These are phyloP conservation scores for Montipora efflorescens DNA, from an alignment of 64 coral and sea anemone species.

Conservation along the genomic window DNA sequence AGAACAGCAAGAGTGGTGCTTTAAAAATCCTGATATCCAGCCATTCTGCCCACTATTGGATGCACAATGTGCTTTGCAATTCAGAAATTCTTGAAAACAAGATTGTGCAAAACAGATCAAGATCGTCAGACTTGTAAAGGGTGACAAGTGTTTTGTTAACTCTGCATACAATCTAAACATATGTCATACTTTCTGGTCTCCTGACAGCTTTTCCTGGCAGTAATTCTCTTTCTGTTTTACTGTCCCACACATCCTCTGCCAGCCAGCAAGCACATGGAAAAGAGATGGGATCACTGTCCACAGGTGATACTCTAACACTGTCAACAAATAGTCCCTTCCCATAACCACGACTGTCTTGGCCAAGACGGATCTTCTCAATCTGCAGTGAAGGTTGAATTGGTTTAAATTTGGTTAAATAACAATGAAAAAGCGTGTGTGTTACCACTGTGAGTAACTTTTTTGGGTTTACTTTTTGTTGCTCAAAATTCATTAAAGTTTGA, in stretches of 20 bases:
- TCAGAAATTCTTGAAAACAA: too few species aligned
- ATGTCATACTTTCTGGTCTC: conserved; percentile 65
- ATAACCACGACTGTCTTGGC: conserved; percentile 79
- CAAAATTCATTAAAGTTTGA: too few species aligned
- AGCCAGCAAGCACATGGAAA: conserved; percentile 73
- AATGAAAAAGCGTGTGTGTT: too few species aligned
- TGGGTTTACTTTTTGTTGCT: too few species aligned
- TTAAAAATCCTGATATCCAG: too few species aligned
- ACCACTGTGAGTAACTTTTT: too few species aligned
- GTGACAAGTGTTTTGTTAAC: too few species aligned
- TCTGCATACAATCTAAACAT: not conserved
- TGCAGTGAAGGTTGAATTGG: not conserved
- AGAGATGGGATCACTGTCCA: conserved; percentile 1
- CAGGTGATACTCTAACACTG: conserved; percentile 47
- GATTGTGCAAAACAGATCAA: too few species aligned
- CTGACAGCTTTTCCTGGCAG: conserved; percentile 56
- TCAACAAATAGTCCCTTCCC: conserved; percentile 72
- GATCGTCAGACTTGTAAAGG: not conserved
- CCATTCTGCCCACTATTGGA: too few species aligned
- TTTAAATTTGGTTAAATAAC: not conserved
- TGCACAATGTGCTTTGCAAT: too few species aligned
- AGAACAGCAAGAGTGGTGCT: too few species aligned
- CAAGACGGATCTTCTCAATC: conserved; percentile 77
- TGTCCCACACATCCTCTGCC: conserved; percentile 81
- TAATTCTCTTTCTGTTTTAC: conserved; percentile 64